Percentiles rank a stretch among this genome's conserved stretches.
These are phyloP conservation scores for Hirudinaria manillensis DNA, from an alignment of 2,888 invertebrate genomes.

Conservation along the genomic window DNA sequence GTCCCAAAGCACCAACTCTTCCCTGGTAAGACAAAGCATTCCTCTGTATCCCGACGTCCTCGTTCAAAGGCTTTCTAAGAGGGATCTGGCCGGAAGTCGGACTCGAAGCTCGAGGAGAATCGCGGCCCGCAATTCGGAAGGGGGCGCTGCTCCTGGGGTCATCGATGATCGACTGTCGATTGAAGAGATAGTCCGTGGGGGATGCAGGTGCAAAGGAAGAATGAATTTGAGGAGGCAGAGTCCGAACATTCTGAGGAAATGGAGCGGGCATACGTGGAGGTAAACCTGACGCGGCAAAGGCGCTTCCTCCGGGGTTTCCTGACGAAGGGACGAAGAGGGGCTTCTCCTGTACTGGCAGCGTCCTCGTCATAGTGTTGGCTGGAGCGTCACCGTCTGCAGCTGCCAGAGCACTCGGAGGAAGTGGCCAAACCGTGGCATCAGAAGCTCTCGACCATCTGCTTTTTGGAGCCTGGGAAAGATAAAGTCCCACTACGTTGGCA, in stretches of 20 bases:
- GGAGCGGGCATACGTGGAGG: background rate
- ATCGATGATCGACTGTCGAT: background rate
- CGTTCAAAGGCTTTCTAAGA: background rate
- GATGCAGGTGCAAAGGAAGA: constrained; percentile 9
- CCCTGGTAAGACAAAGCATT: background rate
- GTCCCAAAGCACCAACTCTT: background rate
- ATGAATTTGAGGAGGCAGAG: constrained; percentile 12
- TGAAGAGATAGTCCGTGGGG: constrained; percentile 14
- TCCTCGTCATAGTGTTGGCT: background rate
- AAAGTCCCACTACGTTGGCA: constrained; percentile 14
- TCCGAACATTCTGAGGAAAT: background rate
- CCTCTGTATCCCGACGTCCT: background rate
- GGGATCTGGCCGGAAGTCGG: no score
- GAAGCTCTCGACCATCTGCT: constrained; percentile 18
- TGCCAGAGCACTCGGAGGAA: constrained; percentile 9
- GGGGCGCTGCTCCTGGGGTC: no score
- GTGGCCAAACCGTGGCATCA: constrained; percentile 13
- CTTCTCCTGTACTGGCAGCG: background rate
- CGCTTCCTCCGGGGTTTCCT: background rate
- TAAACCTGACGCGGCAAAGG: background rate
- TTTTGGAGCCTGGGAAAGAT: constrained; percentile 20
- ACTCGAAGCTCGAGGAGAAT: background rate
- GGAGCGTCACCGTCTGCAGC: background rate
- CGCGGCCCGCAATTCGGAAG: background rate
- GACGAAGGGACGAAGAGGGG: no score